These are phyloP conservation scores for Physocephala rufipes DNA, from an alignment of 2,888 invertebrate species.

Conservation along the genomic window DNA sequence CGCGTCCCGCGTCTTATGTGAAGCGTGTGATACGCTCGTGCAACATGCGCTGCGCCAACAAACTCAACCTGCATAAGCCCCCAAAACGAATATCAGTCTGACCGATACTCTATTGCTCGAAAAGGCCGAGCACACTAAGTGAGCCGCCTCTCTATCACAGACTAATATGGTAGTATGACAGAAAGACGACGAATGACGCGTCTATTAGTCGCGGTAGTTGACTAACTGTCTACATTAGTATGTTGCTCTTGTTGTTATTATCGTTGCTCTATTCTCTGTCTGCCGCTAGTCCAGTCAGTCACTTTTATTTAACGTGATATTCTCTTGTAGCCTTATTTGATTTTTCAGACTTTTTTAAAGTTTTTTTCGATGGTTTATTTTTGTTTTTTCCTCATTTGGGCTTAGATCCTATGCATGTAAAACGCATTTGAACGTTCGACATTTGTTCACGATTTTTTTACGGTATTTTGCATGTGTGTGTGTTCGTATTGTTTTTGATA, in stretches of 20 bases:
- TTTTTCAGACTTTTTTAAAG: constrained; percentile 26
- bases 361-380: constrained; percentile 19
- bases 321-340: constrained; percentile 29
- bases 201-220: no score
- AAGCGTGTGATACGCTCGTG: constrained; percentile 1
- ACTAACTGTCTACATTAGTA: no score
- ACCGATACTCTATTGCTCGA: not conserved
- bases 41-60: not conserved
- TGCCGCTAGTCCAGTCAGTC: not conserved
- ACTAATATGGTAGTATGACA: no score
- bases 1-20: not conserved
- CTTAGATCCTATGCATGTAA: constrained; percentile 25
- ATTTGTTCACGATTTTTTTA: not conserved
- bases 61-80: not conserved
- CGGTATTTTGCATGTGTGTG: not conserved
- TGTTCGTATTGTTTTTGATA: not conserved
- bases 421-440: not conserved
- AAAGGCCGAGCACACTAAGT: no score
- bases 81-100: not conserved
- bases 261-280: no score
- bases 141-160: no score
- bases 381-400: constrained; percentile 24
- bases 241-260: no score
- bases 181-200: no score
- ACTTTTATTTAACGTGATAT: not conserved